Evolutionary conservation across 2,113 vertebrate genomes (phyloP), one percentile per base, ranked within the genome.

Genomic region (Malurus cyaneus): DNA sequence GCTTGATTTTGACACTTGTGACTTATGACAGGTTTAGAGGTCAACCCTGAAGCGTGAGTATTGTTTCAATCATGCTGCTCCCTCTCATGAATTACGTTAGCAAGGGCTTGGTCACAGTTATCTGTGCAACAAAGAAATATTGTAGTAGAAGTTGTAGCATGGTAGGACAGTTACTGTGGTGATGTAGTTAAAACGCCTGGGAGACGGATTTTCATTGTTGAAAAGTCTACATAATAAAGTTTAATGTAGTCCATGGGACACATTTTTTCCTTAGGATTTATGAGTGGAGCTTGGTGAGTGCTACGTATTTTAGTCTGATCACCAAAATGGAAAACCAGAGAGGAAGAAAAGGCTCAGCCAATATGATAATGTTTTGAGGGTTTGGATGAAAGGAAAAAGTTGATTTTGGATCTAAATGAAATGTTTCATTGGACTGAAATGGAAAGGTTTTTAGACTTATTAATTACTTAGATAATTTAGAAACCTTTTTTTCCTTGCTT

Each of bases 61-160:
- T 94, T 94, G 89, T 96, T 96, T 96, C 94, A 96, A 92, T 93
- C 88, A 80, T 46, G 79, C 92, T 95, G 93, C 84, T 96, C 70
- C 57, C 73, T 89, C 89, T 91, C 93, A 84, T 94, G 94, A 94
- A 93, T 94, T 95, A 94, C 59, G 53, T 94, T 95, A 94, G 89
- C 86, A 87, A 87, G 84, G 73, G 84, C 89, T 95, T 92, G 94
- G 91, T 94, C 93, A 95, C 95, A 96, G 91, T 87, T 96, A 94
- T 97, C 95, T 85, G 54, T 72, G 70, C 91, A 96, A 97, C 94
- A 97, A 96, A 96, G 94, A 89, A 95, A 95, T 94, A 95, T 93
- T 95, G 95, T 96, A 92, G 80, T 91, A 92, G 89, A 91, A 82
- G 78, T 31, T 89, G 78, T 69, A 89, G 91, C 93, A 82, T 94